These are phyloP conservation scores for Thermophis baileyi DNA, from an alignment of 2,113 vertebrate genomes.

Conservation along the genomic window DNA sequence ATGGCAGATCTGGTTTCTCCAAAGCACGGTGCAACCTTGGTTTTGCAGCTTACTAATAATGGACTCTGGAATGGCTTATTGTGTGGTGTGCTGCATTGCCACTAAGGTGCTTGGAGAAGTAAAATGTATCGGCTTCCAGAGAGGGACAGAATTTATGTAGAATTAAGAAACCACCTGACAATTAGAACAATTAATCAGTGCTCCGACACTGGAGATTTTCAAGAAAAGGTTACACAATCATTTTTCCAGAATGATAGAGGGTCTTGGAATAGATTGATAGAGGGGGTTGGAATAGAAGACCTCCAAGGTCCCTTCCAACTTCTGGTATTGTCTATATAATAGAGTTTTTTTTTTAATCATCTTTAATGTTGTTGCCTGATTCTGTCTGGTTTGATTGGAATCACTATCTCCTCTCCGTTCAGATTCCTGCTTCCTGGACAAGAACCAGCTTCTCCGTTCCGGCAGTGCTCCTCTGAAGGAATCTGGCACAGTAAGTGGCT, in stretches of 20 bases:
- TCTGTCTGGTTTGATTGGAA: not conserved
- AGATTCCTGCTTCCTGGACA: conserved; percentile 59
- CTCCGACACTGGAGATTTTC: not conserved
- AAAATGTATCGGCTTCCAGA: not conserved
- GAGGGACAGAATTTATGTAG: not conserved
- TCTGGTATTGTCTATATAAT: not conserved
- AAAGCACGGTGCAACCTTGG: not conserved
- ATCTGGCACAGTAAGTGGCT: conserved; percentile 28
- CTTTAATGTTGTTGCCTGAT: not conserved
- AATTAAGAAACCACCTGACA: not conserved
- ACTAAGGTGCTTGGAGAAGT: no score
- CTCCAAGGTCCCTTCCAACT: not conserved
- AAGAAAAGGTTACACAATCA: not conserved
- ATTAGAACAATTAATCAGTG: not conserved
- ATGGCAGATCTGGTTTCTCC: not conserved
- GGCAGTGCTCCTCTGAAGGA: conserved; percentile 40
- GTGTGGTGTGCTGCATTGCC: not conserved
- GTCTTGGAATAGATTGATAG: not conserved
- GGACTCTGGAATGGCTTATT: not conserved
- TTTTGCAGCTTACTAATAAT: not conserved
- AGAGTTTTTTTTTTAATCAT: not conserved
- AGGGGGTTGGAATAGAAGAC: not conserved
- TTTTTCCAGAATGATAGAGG: not conserved
- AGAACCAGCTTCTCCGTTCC: conserved; percentile 46
- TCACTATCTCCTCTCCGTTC: not conserved